Conservation (phyloP, 1,140 invertebrate genomes). For the Plectrocnemia conspersa region DNA sequence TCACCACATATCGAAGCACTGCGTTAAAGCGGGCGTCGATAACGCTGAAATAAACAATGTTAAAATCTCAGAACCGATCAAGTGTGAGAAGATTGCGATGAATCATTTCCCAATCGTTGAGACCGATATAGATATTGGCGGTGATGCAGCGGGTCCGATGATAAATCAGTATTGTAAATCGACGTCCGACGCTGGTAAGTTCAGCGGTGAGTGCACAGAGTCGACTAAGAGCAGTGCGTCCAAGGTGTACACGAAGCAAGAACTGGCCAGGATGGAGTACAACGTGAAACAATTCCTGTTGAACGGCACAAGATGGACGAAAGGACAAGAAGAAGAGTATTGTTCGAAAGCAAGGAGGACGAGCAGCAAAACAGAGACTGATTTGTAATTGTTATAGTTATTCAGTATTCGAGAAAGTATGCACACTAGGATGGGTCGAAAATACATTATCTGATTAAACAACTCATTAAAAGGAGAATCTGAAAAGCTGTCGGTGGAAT, state of each 20-base stretch:
- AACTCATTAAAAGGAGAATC: too few relatives aligned
- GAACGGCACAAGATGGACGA: slow-evolving; percentile 56
- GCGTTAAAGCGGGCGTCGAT: too few relatives aligned
- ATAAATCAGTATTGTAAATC: not conserved
- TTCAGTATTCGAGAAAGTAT: not conserved
- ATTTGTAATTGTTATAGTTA: slow-evolving; percentile 41
- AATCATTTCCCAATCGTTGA: not conserved
- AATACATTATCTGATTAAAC: too few relatives aligned
- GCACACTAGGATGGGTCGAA: too few relatives aligned
- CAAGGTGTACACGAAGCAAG: slow-evolving; percentile 37
- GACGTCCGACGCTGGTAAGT: not conserved
- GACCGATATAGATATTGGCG: not conserved
- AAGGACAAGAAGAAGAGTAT: slow-evolving; percentile 36
- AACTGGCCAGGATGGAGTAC: slow-evolving; percentile 58
- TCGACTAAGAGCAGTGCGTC: slow-evolving; percentile 13
- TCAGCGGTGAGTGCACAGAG: slow-evolving; percentile 8
- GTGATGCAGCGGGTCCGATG: not conserved
- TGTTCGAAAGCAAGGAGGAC: slow-evolving; percentile 43
- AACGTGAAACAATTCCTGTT: slow-evolving; percentile 59
- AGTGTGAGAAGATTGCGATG: not conserved
- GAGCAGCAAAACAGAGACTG: slow-evolving; percentile 54
- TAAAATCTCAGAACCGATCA: not conserved
- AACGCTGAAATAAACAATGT: too few relatives aligned
- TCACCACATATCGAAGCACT: slow-evolving; percentile 14
- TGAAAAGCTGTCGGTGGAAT: too few relatives aligned